Base-by-base conservation (phyloP, 2,113 vertebrate species). In the Pangasianodon hypophthalmus region DNA sequence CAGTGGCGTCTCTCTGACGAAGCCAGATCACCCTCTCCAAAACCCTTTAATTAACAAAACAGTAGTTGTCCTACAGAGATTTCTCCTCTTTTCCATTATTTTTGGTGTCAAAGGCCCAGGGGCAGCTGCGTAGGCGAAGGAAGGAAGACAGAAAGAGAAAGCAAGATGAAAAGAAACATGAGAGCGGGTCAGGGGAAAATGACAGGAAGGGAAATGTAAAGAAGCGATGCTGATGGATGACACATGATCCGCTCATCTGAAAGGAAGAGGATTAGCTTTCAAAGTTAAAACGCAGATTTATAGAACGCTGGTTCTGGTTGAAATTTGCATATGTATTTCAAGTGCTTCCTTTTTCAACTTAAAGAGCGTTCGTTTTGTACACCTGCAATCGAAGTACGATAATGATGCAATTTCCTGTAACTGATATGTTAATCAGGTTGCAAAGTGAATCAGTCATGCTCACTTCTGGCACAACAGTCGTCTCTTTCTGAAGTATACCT, bases 71-170 rank as follows among this genome's bases (percentile, higher is more conserved):
- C 50, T 13, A 48, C 32, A 62, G 56, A 81, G 44, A n/a, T 87
- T 82, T 89, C 41, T 56, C 6, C n/a, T 56, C 16, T 90, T 92
- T 92, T 93, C 41, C 91, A 92, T 94, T 94, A 93, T 92, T 94
- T 95, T 92, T 93, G 94, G 92, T 86, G 86, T 67, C 7, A 69
- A 67, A 21, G 73, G 90, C 88, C 86, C 87, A 77, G 86, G 89
- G 92, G 88, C 92, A 92, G 83, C 84, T 21, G 77, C 11, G 85
- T 90, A 89, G 88, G 67, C 24, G 88, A 77, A 54, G 69, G 60
- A 37, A 88, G 83, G 62, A 82, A 91, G 62, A 48, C 29, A 75
- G 67, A 81, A 88, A 84, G 88, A 88, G 69, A 87, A 91, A 48
- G 85, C 60, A 37, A 82, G 85, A 87, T 88, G 58, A 90, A 84